A percentile compares a stretch with the other conserved stretches of the same genome.
These are phyloP conservation scores for Harpagoxenus sublaevis DNA, from an alignment of 2,888 invertebrate genomes.

Conservation along the genomic window DNA sequence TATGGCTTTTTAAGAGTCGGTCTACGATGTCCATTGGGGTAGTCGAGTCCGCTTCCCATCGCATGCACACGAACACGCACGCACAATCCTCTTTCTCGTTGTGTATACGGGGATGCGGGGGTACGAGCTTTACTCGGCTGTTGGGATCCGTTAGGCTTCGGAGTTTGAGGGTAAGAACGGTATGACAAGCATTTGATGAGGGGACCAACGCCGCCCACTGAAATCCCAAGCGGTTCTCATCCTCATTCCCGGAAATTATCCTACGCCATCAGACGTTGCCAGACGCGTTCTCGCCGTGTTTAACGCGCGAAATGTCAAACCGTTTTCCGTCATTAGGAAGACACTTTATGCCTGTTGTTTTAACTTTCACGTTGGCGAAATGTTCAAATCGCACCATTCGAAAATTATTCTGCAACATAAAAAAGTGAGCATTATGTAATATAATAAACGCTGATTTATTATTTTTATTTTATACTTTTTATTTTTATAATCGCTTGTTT, in stretches of 20 bases:
- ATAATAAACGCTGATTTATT: not conserved
- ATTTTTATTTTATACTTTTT: not conserved
- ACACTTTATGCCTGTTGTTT: not conserved
- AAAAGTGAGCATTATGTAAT: not conserved
- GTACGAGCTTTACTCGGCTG: conserved; percentile 80
- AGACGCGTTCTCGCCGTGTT: not conserved
- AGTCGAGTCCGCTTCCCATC: conserved; percentile 64
- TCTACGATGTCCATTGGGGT: conserved; percentile 72
- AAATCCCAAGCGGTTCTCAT: conserved; percentile 83
- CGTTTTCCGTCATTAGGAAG: not conserved
- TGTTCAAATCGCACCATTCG: too few species aligned
- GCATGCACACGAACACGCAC: conserved; percentile 40
- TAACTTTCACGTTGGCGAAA: not conserved
- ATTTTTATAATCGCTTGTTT: not conserved
- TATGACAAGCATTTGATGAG: conserved; percentile 85
- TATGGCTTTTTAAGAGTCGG: conserved; percentile 74
- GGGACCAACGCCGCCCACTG: conserved; percentile 84
- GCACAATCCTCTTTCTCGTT: conserved; percentile 71
- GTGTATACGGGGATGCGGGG: conserved; percentile 78
- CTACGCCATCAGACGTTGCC: conserved; percentile 12
- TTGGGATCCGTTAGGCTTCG: conserved; percentile 78
- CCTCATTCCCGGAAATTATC: conserved; percentile 36
- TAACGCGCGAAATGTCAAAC: not conserved
- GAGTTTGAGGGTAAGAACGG: conserved; percentile 83
- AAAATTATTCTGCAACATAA: not conserved